These are phyloP conservation scores for Malurus elegans DNA, from an alignment of 2,113 vertebrate species.

Conservation along the genomic window DNA sequence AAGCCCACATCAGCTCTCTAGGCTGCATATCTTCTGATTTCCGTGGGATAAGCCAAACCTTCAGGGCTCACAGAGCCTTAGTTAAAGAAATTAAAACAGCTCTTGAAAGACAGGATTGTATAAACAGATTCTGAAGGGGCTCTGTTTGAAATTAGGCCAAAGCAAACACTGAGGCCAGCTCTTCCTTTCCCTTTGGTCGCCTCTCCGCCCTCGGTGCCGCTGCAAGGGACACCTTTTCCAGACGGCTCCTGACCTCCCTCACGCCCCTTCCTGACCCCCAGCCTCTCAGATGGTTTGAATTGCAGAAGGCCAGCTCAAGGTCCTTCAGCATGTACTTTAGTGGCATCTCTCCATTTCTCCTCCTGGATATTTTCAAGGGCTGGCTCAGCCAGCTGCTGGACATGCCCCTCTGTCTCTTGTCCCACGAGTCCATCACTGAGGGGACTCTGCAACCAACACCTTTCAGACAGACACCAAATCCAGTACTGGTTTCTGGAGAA, in stretches of 20 bases:
- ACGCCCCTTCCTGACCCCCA: constrained; percentile 8
- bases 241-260: not conserved
- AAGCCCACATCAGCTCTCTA: not conserved
- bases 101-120: constrained; percentile 60
- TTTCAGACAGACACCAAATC: constrained; percentile 4
- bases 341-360: constrained; percentile 78
- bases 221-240: not conserved
- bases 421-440: constrained; percentile 71
- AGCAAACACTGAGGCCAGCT: constrained; percentile 12
- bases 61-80: constrained; percentile 4
- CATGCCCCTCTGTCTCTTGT: constrained; percentile 69
- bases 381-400: constrained; percentile 71
- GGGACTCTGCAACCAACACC: constrained; percentile 77
- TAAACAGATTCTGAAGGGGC: constrained; percentile 42
- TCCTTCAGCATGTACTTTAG: constrained; percentile 71
- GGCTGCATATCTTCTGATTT: constrained; percentile 38
- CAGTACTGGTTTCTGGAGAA: not conserved
- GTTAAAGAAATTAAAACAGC: constrained; percentile 61
- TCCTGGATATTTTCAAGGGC: constrained; percentile 73
- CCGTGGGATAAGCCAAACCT: constrained; percentile 28
- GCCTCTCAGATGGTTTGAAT: constrained; percentile 68
- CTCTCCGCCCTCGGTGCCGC: not conserved
- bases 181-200: not conserved
- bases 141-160: constrained; percentile 56
- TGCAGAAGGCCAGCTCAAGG: not conserved